phyloP scores from a whole-genome alignment of 2,888 invertebrate genomes.

The Nemotelus nigrinus region DNA sequence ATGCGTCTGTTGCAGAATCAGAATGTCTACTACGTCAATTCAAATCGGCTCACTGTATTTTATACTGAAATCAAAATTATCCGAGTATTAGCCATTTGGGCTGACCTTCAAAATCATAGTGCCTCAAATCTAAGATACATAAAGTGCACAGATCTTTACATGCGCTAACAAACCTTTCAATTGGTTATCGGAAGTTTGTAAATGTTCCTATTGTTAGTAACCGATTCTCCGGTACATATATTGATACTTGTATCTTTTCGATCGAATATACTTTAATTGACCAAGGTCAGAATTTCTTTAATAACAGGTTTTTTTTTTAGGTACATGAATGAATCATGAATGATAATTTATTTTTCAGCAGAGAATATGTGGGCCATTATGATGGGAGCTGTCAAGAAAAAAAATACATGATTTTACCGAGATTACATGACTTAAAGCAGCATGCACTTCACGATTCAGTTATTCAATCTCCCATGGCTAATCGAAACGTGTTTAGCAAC shows the following conservation, averaged over 20 bases:
- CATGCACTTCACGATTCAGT: too few species aligned
- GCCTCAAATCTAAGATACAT: too few species aligned
- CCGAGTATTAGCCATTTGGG: background rate
- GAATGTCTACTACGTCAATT: conserved; percentile 33
- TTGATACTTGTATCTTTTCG: background rate
- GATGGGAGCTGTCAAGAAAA: too few species aligned
- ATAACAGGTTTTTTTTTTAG: conserved; percentile 17
- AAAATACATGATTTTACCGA: too few species aligned
- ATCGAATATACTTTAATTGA: background rate
- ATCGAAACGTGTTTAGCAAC: too few species aligned
- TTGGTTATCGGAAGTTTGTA: background rate
- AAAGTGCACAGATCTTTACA: too few species aligned
- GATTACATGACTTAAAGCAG: too few species aligned
- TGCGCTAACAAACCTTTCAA: too few species aligned
- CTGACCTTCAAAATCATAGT: conserved; percentile 15
- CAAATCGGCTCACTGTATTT: background rate
- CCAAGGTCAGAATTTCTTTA: conserved; percentile 24
- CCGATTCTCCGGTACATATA: background rate
- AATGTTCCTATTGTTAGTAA: background rate
- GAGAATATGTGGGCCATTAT: too few species aligned
- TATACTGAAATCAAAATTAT: conserved; percentile 19
- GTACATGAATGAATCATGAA: too few species aligned
- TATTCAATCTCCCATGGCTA: too few species aligned
- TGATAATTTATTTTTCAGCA: too few species aligned
- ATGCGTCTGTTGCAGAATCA: conserved; percentile 14